A percentile compares a stretch with the other conserved stretches of the same genome.
Evolutionary conservation across 2,888 invertebrate species (phyloP).

Genomic region (Noctua comes): DNA sequence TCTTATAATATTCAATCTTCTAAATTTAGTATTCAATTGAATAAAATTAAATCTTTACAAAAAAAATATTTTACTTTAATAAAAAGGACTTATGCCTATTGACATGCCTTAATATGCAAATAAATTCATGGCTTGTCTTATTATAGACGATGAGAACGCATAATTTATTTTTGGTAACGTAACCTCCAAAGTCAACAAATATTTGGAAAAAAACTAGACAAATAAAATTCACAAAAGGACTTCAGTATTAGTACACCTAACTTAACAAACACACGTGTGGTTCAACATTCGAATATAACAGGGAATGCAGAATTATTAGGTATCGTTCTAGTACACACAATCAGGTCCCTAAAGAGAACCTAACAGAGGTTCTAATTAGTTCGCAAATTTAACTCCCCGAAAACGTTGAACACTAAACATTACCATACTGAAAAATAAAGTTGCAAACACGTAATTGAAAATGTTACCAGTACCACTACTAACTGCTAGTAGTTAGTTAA

Average conservation of each 20-base stretch:
- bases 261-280: neutral
- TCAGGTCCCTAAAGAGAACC: neutral
- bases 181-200: neutral
- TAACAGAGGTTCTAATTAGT: conserved; percentile 27
- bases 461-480: conserved; percentile 21
- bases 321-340: neutral
- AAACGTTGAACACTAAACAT: conserved; percentile 15
- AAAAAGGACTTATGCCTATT: neutral
- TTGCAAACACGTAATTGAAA: conserved; percentile 34
- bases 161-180: conserved; percentile 1
- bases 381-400: conserved; percentile 10
- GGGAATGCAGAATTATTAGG: neutral
- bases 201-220: neutral
- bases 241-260: neutral
- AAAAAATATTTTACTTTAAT: too few species aligned
- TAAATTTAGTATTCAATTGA: neutral
- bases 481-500: neutral
- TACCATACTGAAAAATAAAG: conserved; percentile 25
- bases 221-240: neutral
- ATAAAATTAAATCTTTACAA: neutral
- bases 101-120: neutral
- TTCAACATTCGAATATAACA: neutral
- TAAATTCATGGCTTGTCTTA: neutral
- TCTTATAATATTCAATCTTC: neutral
- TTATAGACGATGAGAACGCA: neutral